Evolutionary conservation across 2,113 vertebrate species (phyloP).

Genomic region (Mobula hypostoma): DNA sequence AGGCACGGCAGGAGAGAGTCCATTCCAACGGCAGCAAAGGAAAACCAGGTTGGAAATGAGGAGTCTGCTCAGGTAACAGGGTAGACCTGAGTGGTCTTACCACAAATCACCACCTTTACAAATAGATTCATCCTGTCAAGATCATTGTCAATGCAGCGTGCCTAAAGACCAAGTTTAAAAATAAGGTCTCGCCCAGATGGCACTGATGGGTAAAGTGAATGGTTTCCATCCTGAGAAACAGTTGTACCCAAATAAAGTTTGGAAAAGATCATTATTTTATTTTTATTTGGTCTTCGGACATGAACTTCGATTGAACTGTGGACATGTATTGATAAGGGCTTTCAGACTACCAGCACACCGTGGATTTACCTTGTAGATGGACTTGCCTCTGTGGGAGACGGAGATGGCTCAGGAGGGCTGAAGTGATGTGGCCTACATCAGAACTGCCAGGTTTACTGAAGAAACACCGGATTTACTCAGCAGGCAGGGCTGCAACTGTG

Average conservation of each 20-base stretch:
- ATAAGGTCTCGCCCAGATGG: no score
- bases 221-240: neutral
- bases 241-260: neutral
- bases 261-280: neutral
- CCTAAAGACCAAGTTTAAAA: neutral
- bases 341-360: no score
- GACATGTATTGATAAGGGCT: neutral
- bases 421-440: neutral
- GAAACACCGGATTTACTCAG: no score
- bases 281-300: neutral
- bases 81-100: no score
- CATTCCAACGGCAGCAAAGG: no score
- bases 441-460: no score
- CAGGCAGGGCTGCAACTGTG: no score
- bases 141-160: neutral
- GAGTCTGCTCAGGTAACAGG: neutral
- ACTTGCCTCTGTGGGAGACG: neutral
- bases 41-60: neutral
- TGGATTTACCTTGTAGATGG: neutral
- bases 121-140: neutral
- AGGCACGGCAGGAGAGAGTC: slow-evolving; percentile 34
- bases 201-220: neutral
- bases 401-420: no score
- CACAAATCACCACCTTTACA: neutral
- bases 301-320: neutral